Base-by-base conservation (phyloP, 2,113 vertebrate genomes). In the Glareola pratincola region DNA sequence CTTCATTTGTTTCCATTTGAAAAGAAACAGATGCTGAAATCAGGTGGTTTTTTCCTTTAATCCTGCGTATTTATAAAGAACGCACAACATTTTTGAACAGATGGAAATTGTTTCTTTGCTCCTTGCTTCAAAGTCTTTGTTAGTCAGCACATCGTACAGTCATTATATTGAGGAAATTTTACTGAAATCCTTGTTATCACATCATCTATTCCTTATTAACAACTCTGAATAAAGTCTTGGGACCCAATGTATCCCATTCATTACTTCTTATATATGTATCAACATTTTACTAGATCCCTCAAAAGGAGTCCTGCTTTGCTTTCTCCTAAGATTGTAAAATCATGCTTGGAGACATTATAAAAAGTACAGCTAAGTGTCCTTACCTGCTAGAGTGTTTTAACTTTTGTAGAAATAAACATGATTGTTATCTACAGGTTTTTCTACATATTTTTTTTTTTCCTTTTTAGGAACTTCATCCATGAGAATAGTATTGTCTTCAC, bases 81-180 rank as follows among this genome's bases (percentile, higher is more conserved):
- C n/a, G 56, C 54, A 77, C 69, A 92, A 66, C 78, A 84, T 68
- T 85, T 81, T 78, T 94, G 69, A 95, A 93, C 90, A 96, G 63
- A 96, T 95, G 96, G 96, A 93, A 96, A 73, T 92, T 94, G 62
- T 96, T 96, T 90, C 94, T 95, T 75, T 87, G 56, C 60, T 68
- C 94, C 77, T 85, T 90, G 30, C 57, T 93, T 96, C 93, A 91
- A 97, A 96, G 92, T 72, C 77, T 82, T 59, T 78, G 67, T 87
- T 88, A 82, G 79, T 62, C 79, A 91, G 63, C 88, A 95, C 83
- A 94, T 86, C 91, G 83, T 80, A 85, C 57, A 79, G 32, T 74
- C 54, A 53, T 88, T 88, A 79, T 37, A 84, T 62, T 53, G 89
- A 94, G 84, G 91, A 89, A 94, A 87, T 92, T 96, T 94, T 94